phyloP scores from a whole-genome alignment of 2,797 vertebrate genomes.

The Parauchenoglanis ngamensis region DNA sequence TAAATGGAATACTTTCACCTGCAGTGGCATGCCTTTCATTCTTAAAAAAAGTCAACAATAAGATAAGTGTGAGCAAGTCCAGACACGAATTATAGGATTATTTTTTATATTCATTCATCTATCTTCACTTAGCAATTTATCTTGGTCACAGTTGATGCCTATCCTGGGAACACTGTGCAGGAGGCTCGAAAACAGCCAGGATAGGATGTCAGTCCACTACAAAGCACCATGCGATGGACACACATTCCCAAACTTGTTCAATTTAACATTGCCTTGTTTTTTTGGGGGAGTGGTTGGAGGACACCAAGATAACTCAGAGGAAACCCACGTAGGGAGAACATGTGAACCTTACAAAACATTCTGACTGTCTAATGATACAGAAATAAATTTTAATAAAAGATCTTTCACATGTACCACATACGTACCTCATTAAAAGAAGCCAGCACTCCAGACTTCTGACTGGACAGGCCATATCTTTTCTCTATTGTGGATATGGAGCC shows the following conservation, averaged over 20 bases:
- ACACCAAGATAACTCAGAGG: neutral
- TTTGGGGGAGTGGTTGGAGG: neutral
- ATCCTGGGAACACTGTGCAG: neutral
- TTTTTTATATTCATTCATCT: neutral
- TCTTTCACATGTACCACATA: neutral
- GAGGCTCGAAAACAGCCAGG: neutral
- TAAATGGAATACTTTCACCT: neutral
- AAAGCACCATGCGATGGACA: too few relatives aligned
- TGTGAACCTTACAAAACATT: neutral
- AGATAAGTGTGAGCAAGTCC: neutral
- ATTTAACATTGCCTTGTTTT: neutral
- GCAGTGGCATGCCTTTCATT: neutral
- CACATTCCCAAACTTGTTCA: neutral
- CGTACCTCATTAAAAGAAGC: constrained; percentile 91
- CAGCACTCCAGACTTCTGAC: constrained; percentile 86
- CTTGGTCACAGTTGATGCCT: neutral
- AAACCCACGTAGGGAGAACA: neutral
- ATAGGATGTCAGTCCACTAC: neutral
- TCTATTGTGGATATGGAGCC: constrained; percentile 94
- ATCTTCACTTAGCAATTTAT: neutral
- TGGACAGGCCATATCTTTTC: constrained; percentile 89
- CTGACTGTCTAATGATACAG: neutral
- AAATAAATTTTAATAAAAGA: neutral
- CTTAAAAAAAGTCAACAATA: neutral
- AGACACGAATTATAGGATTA: neutral